Evolutionary conservation across 1,140 invertebrate genomes (phyloP).

Genomic region (Orussus abietinus): DNA sequence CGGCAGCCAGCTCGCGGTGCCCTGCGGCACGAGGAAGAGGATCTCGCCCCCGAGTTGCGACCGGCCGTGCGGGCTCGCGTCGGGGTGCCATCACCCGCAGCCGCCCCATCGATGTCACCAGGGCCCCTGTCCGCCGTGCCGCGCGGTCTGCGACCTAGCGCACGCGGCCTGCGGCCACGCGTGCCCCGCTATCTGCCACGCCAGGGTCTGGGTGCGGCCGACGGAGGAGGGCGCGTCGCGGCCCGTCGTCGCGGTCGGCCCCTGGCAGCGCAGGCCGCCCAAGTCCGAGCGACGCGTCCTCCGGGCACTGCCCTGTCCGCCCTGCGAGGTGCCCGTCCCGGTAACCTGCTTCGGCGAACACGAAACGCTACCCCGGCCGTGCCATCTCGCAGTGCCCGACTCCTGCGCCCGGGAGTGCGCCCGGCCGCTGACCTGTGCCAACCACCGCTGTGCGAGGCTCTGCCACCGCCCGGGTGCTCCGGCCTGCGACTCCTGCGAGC

Average conservation of each 20-base stretch:
- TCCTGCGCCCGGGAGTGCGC: conserved; percentile 76
- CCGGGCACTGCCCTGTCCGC: conserved; percentile 66
- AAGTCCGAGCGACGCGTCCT: too few relatives aligned
- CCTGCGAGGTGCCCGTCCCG: conserved; percentile 66
- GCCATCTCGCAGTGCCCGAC: conserved; percentile 64
- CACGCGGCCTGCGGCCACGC: conserved; percentile 68
- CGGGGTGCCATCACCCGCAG: conserved; percentile 75
- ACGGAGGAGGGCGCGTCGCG: conserved; percentile 49
- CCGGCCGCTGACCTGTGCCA: conserved; percentile 65
- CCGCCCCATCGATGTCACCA: conserved; percentile 81
- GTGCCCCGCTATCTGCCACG: conserved; percentile 77
- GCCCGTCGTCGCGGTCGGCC: conserved; percentile 66
- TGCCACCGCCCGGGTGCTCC: conserved; percentile 63
- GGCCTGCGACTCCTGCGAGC: conserved; percentile 59
- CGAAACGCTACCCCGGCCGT: conserved; percentile 72
- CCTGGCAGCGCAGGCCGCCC: too few relatives aligned
- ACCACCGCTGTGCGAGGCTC: conserved; percentile 70
- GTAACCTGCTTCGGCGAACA: conserved; percentile 80
- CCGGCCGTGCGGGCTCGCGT: conserved; percentile 67
- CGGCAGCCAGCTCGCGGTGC: conserved; percentile 71
- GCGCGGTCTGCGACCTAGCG: conserved; percentile 65
- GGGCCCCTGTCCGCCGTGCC: conserved; percentile 80
- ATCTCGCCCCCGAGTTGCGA: conserved; percentile 76
- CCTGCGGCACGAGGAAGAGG: conserved; percentile 77
- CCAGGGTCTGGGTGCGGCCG: conserved; percentile 68